phyloP scores from a whole-genome alignment of 2,113 vertebrate species.

The Entomyzon cyanotis region DNA sequence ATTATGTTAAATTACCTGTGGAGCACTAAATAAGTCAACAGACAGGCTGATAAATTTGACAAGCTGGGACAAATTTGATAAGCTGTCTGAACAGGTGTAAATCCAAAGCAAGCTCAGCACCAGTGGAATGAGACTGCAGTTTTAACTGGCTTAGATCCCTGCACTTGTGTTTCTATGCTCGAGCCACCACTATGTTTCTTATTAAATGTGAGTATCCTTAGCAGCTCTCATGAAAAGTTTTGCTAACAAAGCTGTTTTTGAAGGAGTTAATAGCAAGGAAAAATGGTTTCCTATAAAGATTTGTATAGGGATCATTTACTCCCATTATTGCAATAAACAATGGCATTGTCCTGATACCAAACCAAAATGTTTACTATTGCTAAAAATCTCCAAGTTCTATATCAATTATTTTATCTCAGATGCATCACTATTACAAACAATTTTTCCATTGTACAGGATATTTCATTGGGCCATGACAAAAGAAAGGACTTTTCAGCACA shows the following conservation, averaged over 20 bases:
- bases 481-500: neutral
- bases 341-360: neutral
- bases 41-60: neutral
- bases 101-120: neutral
- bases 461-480: neutral
- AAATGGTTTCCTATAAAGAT: neutral
- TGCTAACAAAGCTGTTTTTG: neutral
- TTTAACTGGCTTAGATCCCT: neutral
- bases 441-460: neutral
- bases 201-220: neutral
- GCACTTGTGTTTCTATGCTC: neutral
- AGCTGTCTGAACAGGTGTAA: neutral
- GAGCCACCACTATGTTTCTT: rapidly evolving
- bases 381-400: neutral
- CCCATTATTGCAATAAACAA: neutral
- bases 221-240: neutral
- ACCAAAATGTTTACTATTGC: neutral
- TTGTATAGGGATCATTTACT: conserved; percentile 11
- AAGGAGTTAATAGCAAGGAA: neutral
- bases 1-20: neutral
- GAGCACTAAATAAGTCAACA: neutral
- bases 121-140: neutral
- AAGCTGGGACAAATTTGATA: neutral
- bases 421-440: neutral
- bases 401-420: neutral